Evolutionary conservation across 2,797 vertebrate species (phyloP), one percentile per base, ranked within the genome.

Genomic region (Streptopelia turtur): DNA sequence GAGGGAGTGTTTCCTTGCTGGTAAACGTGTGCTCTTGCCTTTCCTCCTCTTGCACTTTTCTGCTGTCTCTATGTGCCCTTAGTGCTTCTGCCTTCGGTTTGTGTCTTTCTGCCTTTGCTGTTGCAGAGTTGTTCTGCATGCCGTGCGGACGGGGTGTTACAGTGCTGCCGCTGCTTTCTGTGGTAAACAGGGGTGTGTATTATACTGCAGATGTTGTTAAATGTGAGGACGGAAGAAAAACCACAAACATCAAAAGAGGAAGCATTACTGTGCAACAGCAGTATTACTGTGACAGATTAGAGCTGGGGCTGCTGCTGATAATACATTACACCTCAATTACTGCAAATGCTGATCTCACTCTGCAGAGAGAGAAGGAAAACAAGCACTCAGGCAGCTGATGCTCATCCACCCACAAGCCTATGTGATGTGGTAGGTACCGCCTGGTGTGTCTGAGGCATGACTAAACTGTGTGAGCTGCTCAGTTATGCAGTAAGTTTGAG

Each of bases 51-150:
- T 30, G 13, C 31, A 91, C 72, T 76, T 76, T 76, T 76, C 22
- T 50, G 13, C 66, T 57, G 20, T 18, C 28, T 37, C 21, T 41
- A 0, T 1, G 0, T 35, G n/a, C 47, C 27, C 14, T 55, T 18
- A 27, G 43, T 2, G 1, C 24, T 57, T 87, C 49, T 77, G 14
- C 35, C 39, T 64, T 74, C 9, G 4, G 6, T 53, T 86, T 71
- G 1, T 6, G 12, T 71, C 25, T 69, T 61, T 64, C 17, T 33
- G 30, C 43, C 14, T 23, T 10, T 28, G 57, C n/a, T 8, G 84
- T 10, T 28, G 57, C n/a, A 9, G 84, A 78, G 74, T 41, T 0
- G 0, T 43, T 69, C 6, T 11, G 39, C 15, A 8, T 0, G 0
- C 16, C 1, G 0, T 12, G 6, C 39, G 4, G 4, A 14, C 28